phyloP scores from a whole-genome alignment of 2,797 vertebrate species.

The Urosaurus nigricauda region DNA sequence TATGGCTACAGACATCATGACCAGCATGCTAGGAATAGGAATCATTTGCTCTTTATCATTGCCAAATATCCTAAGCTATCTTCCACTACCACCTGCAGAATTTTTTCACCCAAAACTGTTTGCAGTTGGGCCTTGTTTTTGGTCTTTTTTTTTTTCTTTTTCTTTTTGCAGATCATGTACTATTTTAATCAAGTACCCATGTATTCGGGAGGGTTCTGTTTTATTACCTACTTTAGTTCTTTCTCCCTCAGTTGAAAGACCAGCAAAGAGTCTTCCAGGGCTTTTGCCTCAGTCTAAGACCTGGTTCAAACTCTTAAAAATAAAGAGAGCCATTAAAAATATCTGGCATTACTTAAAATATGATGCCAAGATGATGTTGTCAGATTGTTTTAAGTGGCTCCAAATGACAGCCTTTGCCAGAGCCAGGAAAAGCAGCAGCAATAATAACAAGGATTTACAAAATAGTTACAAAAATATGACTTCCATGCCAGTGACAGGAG shows the following conservation, averaged over 20 bases:
- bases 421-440: slow-evolving; percentile 48
- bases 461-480: slow-evolving; percentile 69
- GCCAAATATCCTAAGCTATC: background rate
- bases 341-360: slow-evolving; percentile 33
- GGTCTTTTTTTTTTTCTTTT: no score
- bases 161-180: slow-evolving; percentile 14
- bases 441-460: slow-evolving; percentile 70
- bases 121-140: background rate
- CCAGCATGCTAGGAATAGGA: background rate
- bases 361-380: slow-evolving; percentile 40
- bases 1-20: background rate
- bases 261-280: background rate
- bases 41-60: background rate
- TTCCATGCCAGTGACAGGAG: slow-evolving; percentile 76
- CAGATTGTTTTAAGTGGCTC: slow-evolving; percentile 45
- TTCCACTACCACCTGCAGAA: background rate
- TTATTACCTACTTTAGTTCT: background rate
- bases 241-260: background rate
- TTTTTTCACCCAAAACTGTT: background rate
- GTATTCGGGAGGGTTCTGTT: background rate
- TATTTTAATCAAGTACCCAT: background rate
- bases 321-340: background rate
- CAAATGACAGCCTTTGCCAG: slow-evolving; percentile 60
- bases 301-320: background rate
- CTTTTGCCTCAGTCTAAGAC: background rate